These are phyloP conservation scores for Calliopum simillimum DNA, from an alignment of 2,888 invertebrate genomes.

Conservation along the genomic window DNA sequence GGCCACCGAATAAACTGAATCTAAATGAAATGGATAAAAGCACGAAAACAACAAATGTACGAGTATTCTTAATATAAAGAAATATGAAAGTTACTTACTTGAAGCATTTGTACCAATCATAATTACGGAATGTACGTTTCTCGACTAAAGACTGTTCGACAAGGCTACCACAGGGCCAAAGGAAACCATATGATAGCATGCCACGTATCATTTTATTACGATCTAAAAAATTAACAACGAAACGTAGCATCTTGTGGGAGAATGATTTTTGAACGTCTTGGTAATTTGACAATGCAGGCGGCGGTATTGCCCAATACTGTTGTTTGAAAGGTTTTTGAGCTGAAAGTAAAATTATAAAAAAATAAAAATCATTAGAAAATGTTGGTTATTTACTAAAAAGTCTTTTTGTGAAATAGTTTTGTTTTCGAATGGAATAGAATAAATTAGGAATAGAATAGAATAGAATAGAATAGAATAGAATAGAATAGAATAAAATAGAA, in stretches of 20 bases:
- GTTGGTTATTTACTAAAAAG: no score
- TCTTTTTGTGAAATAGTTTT: no score
- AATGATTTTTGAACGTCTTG: neutral
- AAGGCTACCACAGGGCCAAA: slow-evolving; percentile 73
- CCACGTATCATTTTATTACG: slow-evolving; percentile 71
- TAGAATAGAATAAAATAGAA: no score
- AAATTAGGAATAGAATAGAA: no score
- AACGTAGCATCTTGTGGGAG: slow-evolving; percentile 59
- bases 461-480: no score
- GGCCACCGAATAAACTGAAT: slow-evolving; percentile 75
- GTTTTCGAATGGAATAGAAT: no score
- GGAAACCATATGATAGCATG: slow-evolving; percentile 71
- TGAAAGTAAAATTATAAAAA: neutral
- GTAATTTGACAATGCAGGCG: neutral
- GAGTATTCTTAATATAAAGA: slow-evolving; percentile 25
- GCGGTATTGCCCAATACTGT: neutral
- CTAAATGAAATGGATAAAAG: slow-evolving; percentile 55
- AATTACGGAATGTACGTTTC: slow-evolving; percentile 68
- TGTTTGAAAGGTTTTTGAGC: neutral
- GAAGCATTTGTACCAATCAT: slow-evolving; percentile 71
- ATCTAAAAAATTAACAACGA: slow-evolving; percentile 66
- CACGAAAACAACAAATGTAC: slow-evolving; percentile 16
- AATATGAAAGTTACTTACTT: slow-evolving; percentile 54
- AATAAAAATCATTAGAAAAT: no score
- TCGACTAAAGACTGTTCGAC: slow-evolving; percentile 71